These are phyloP conservation scores for Lycocerus yunnanus DNA, from an alignment of 2,888 invertebrate genomes.

Conservation along the genomic window DNA sequence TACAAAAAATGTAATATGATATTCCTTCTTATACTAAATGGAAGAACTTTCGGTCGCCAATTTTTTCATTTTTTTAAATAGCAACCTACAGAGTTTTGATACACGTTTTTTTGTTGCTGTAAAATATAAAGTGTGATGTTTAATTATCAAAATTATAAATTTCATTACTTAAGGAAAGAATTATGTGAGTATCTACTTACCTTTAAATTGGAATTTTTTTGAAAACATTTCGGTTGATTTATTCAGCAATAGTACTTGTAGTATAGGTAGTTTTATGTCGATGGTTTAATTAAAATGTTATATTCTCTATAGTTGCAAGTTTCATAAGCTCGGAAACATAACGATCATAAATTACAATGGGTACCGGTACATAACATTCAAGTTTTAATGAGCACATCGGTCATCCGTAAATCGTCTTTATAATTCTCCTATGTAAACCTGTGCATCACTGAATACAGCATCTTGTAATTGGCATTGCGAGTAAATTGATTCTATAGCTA, in stretches of 20 bases:
- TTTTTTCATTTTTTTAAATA: neutral
- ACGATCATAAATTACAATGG: neutral
- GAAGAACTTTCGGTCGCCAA: neutral
- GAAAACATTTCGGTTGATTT: neutral
- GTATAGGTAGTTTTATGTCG: neutral
- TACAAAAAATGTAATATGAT: neutral
- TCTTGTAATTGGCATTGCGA: neutral
- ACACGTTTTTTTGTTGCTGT: too few species aligned
- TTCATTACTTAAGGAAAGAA: neutral
- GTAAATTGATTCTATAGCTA: neutral
- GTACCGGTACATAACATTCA: neutral
- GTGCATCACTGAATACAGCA: neutral
- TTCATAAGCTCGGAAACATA: neutral
- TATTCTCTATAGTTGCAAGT: neutral
- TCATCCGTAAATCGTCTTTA: neutral
- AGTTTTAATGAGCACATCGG: neutral
- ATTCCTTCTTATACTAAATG: neutral
- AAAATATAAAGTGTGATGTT: too few species aligned
- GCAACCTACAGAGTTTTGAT: neutral
- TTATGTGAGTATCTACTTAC: neutral
- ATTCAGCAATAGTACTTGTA: neutral
- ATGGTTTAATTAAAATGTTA: neutral
- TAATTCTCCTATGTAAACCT: neutral
- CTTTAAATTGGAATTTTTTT: neutral
- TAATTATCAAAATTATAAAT: too few species aligned